Percentiles rank a stretch among this genome's conserved stretches.
Evolutionary conservation across 2,888 invertebrate genomes (phyloP).

Genomic region (Laspeyria flexula): DNA sequence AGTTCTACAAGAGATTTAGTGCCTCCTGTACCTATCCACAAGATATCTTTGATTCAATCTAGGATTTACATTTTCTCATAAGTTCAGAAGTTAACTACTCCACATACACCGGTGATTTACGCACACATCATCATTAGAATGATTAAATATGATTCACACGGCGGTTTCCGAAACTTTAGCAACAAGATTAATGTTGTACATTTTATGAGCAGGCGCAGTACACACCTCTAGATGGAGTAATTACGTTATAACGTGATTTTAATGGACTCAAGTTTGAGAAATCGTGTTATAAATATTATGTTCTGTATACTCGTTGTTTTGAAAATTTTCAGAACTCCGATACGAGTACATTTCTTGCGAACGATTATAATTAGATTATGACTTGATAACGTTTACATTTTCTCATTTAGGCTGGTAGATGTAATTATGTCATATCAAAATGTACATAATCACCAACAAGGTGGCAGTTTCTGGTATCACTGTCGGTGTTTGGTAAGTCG

Average conservation of each 20-base stretch:
- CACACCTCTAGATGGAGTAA: conserved; percentile 32
- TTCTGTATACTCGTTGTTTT: conserved; percentile 18
- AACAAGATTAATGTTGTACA: conserved; percentile 47
- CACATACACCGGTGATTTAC: neutral
- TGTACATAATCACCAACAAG: neutral
- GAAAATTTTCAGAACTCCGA: conserved; percentile 8
- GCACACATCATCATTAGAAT: neutral
- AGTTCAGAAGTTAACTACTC: too few relatives aligned
- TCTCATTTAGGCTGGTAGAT: neutral
- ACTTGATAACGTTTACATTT: conserved; percentile 3
- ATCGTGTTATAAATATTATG: conserved; percentile 23
- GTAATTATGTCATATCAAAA: neutral
- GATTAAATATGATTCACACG: conserved; percentile 14
- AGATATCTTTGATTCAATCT: neutral
- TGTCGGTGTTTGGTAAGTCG: neutral
- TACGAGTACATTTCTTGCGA: conserved; percentile 12
- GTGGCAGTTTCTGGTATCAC: neutral
- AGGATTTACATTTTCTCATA: neutral
- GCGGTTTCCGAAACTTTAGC: conserved; percentile 35
- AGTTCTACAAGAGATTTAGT: too few relatives aligned
- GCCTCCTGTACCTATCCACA: too few relatives aligned
- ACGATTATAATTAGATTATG: conserved; percentile 37
- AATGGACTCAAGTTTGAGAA: conserved; percentile 33
- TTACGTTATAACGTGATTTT: conserved; percentile 48
- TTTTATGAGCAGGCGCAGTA: conserved; percentile 21